phyloP scores from a whole-genome alignment of 1,140 invertebrate genomes.

The Drosophila cardini region DNA sequence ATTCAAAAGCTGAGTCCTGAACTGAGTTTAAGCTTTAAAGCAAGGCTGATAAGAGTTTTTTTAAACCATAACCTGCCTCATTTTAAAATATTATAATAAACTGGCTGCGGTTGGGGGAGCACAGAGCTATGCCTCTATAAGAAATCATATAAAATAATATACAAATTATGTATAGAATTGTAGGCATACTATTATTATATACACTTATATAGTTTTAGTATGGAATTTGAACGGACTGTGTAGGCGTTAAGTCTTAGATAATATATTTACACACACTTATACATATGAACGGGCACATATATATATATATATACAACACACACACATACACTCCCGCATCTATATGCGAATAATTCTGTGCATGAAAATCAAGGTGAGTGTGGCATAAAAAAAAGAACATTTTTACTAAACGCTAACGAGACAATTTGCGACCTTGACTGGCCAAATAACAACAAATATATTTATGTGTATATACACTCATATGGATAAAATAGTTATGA shows the following conservation, averaged over 20 bases:
- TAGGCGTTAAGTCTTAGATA: conserved; percentile 25
- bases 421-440: conserved; percentile 68
- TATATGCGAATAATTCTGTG: conserved; percentile 35
- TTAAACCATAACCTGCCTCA: no score
- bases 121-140: no score
- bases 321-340: conserved; percentile 4
- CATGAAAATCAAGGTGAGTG: conserved; percentile 74
- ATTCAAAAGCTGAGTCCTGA: background rate
- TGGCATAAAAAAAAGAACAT: conserved; percentile 69
- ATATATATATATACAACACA: conserved; percentile 12
- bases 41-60: background rate
- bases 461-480: conserved; percentile 34
- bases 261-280: conserved; percentile 29
- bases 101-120: no score
- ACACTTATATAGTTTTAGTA: conserved; percentile 17
- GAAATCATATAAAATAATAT: background rate
- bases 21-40: background rate
- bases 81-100: conserved; percentile 1
- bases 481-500: conserved; percentile 16
- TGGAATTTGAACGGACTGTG: conserved; percentile 8
- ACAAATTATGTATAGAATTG: conserved; percentile 4
- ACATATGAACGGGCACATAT: conserved; percentile 13
- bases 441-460: conserved; percentile 50
- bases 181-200: background rate
- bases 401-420: conserved; percentile 49